These are phyloP conservation scores for Plemyria rubiginata DNA, from an alignment of 2,888 invertebrate genomes.

Conservation along the genomic window DNA sequence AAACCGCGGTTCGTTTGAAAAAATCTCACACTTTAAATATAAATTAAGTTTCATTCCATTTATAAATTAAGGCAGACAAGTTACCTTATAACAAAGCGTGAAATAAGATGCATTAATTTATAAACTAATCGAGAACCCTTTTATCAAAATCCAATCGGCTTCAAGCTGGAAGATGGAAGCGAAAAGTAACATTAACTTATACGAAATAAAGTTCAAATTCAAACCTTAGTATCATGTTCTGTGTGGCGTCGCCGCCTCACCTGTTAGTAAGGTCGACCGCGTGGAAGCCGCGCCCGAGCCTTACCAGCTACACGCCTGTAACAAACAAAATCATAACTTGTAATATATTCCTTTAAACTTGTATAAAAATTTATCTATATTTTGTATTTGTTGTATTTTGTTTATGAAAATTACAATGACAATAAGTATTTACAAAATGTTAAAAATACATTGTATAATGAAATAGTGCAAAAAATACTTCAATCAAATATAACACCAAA, in stretches of 20 bases:
- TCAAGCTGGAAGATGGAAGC: conserved; percentile 8
- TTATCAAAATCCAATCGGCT: conserved; percentile 22
- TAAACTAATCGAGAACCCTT: conserved; percentile 44
- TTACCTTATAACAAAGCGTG: conserved; percentile 40
- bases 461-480: no score
- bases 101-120: conserved; percentile 53
- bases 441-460: no score
- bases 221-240: conserved; percentile 85
- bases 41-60: conserved; percentile 4
- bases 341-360: conserved; percentile 1
- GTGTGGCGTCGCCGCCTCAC: conserved; percentile 82
- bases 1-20: no score
- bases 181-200: conserved; percentile 39
- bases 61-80: conserved; percentile 18
- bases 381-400: no score
- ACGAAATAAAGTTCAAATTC: conserved; percentile 72
- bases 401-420: no score
- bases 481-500: no score
- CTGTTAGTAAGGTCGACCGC: conserved; percentile 84
- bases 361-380: no score
- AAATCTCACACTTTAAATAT: no score
- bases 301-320: conserved; percentile 75
- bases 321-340: conserved; percentile 42
- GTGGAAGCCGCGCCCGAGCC: conserved; percentile 76
- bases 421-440: no score